Percentiles rank a stretch among this genome's conserved stretches.
These are phyloP conservation scores for Stenodema calcarata DNA, from an alignment of 2,888 invertebrate genomes.

Conservation along the genomic window DNA sequence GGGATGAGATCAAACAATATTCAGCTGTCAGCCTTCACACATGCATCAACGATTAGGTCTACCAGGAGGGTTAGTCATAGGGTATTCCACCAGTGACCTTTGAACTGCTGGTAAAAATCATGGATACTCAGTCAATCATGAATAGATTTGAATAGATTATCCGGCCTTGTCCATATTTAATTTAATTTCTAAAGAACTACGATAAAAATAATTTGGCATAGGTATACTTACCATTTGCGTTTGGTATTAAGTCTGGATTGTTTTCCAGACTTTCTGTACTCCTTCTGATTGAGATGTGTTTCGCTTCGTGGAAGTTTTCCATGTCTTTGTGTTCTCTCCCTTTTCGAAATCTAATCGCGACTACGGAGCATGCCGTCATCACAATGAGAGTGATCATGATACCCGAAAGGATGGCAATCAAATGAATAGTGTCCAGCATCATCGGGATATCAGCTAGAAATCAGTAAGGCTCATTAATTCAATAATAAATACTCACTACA, in stretches of 20 bases:
- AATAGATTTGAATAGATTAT: no score
- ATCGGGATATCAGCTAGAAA: slow-evolving; percentile 56
- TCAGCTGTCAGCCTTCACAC: no score
- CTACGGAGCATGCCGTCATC: slow-evolving; percentile 62
- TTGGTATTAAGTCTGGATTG: slow-evolving; percentile 57
- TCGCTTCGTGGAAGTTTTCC: slow-evolving; percentile 29
- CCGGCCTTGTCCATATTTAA: no score
- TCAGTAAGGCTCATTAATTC: not conserved
- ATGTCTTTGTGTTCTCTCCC: not conserved
- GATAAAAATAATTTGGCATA: no score
- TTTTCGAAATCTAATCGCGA: slow-evolving; percentile 58
- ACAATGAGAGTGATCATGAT: slow-evolving; percentile 62
- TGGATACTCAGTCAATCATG: no score
- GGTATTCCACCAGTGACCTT: no score
- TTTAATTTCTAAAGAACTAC: not conserved
- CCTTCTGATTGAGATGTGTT: slow-evolving; percentile 51
- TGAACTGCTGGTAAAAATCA: no score
- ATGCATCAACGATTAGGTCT: no score
- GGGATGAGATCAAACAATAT: no score
- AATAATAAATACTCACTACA: no score
- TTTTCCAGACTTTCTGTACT: slow-evolving; percentile 58
- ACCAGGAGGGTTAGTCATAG: no score
- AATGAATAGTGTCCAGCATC: slow-evolving; percentile 62
- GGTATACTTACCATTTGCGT: slow-evolving; percentile 36
- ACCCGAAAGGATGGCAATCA: slow-evolving; percentile 62